phyloP scores from a whole-genome alignment of 2,888 invertebrate genomes.

The Ectemnius continuus region DNA sequence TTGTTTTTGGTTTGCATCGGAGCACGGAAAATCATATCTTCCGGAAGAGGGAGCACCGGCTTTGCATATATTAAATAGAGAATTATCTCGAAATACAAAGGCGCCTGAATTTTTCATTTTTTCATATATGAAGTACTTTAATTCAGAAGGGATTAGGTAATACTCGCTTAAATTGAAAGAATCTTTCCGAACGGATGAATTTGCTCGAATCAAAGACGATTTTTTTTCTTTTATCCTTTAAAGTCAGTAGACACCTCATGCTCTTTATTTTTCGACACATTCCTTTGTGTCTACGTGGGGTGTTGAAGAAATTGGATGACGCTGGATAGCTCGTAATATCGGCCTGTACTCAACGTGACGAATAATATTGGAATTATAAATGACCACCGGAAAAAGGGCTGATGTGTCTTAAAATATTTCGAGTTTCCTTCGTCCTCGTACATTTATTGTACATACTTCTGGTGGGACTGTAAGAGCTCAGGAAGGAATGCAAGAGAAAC shows the following conservation, averaged over 20 bases:
- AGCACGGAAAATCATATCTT: too few relatives aligned
- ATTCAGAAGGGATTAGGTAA: too few relatives aligned
- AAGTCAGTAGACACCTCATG: not conserved
- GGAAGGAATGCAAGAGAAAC: too few relatives aligned
- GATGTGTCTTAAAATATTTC: constrained; percentile 17
- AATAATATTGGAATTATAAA: constrained; percentile 14
- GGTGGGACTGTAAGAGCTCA: too few relatives aligned
- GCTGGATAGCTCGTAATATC: constrained; percentile 12
- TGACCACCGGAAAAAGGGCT: not conserved
- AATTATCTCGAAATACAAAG: too few relatives aligned
- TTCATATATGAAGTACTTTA: too few relatives aligned
- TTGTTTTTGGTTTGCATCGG: too few relatives aligned
- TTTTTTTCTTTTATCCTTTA: not conserved
- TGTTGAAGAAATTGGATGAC: constrained; percentile 20
- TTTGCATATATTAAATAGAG: too few relatives aligned
- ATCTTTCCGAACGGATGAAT: not conserved
- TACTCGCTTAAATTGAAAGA: too few relatives aligned
- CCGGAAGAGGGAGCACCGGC: too few relatives aligned
- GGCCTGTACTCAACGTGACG: constrained; percentile 14
- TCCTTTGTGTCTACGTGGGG: constrained; percentile 1
- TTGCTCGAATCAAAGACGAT: constrained; percentile 2
- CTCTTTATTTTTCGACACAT: not conserved
- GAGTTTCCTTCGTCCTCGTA: constrained; percentile 8
- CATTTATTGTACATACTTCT: not conserved
- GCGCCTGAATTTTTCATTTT: too few relatives aligned